These are phyloP conservation scores for Orycteropus afer DNA, from an alignment of 2,113 vertebrate genomes.

Conservation along the genomic window DNA sequence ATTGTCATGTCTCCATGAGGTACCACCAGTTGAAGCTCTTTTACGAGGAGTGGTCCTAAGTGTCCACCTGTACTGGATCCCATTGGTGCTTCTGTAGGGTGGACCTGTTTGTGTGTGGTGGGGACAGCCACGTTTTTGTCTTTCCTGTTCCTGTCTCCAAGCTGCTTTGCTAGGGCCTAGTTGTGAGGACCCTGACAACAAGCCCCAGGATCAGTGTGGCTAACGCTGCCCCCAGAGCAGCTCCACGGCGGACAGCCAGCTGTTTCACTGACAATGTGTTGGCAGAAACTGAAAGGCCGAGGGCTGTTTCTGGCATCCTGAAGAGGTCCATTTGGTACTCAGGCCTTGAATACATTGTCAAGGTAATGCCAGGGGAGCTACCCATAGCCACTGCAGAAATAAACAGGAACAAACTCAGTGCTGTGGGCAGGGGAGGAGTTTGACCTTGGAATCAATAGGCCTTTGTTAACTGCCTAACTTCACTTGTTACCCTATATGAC, in stretches of 20 bases:
- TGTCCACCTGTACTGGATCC: neutral
- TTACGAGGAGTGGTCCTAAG: neutral
- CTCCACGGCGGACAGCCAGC: constrained; percentile 54
- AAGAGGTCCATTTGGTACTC: neutral
- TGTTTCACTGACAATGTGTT: neutral
- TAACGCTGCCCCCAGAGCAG: rapidly evolving
- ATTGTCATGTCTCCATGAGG: neutral
- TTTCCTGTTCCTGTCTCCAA: neutral
- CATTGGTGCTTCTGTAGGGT: rapidly evolving
- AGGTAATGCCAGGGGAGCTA: neutral
- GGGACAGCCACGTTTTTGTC: neutral
- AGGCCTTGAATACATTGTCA: constrained; percentile 34
- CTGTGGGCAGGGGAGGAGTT: neutral
- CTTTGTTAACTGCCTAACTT: neutral
- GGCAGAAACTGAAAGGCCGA: rapidly evolving
- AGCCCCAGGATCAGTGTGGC: neutral
- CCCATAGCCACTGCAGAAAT: constrained; percentile 68
- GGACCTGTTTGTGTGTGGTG: neutral
- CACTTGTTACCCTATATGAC: rapidly evolving
- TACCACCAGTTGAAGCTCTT: rapidly evolving
- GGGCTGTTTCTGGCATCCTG: neutral
- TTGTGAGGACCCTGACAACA: constrained; percentile 30
- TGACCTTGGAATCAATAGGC: neutral
- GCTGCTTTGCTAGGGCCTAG: neutral
- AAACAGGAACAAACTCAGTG: rapidly evolving